A percentile compares a stretch with the other conserved stretches of the same genome.
phyloP scores from a whole-genome alignment of 2,888 invertebrate species.

The Rotaria socialis region DNA sequence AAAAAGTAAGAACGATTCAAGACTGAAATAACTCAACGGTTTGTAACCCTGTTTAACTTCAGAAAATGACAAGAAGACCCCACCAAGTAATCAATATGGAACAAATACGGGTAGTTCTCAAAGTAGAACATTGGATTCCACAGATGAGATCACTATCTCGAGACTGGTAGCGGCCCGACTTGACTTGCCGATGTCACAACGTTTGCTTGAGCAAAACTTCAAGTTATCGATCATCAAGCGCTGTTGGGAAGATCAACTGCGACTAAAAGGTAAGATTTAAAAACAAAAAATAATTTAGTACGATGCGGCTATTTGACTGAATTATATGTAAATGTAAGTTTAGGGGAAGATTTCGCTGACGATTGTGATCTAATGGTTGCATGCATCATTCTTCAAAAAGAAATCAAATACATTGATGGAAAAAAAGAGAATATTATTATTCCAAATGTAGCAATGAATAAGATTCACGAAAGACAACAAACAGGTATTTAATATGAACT shows the following conservation, averaged over 20 bases:
- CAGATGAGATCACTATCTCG: neutral
- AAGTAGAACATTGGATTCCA: no score
- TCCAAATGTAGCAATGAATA: neutral
- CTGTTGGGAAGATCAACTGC: neutral
- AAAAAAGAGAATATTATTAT: slow-evolving; percentile 6
- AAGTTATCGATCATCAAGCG: neutral
- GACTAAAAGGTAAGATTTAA: neutral
- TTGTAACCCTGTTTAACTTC: no score
- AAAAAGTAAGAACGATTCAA: no score
- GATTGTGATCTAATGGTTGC: neutral
- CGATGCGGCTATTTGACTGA: no score
- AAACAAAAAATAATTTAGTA: neutral
- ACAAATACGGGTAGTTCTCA: no score
- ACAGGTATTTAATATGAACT: neutral
- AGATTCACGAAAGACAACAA: neutral
- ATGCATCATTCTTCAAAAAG: neutral
- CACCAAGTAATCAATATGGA: no score
- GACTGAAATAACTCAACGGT: no score
- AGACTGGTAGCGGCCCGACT: neutral
- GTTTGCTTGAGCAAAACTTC: neutral
- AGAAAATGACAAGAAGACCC: no score
- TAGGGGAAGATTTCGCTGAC: neutral
- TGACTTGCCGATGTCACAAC: neutral
- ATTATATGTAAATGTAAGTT: no score
- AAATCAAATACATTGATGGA: slow-evolving; percentile 13